Base-by-base conservation (phyloP, 2,113 vertebrate species). In the Ascaphus truei region DNA sequence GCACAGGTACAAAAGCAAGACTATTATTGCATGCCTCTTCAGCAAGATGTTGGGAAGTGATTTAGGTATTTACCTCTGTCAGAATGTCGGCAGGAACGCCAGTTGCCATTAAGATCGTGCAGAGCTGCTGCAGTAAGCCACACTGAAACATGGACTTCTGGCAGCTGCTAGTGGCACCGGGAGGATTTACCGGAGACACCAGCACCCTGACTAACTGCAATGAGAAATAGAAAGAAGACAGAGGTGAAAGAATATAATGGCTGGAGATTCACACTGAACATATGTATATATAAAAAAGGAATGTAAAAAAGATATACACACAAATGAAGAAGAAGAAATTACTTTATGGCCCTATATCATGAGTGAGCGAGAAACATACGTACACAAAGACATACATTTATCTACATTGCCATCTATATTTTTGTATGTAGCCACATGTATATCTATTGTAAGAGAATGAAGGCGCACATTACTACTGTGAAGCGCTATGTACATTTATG, bases 111-210 rank as follows among this genome's bases (percentile, higher is more conserved):
- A 99, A 88, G 82, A 98, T 97, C 5, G 92, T 96, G 63, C 97
- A 99, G 57, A 99, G 88, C 85, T 98, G 97, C 75, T 98, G 95
- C 27, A 99, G 66, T 16, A 98, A 80, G 23, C 92, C 94, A 18
- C 97, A 99, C 79, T 95, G 95, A 76, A 91, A 98, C 95, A 98
- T 96, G 1, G 94, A 90, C 78, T 94, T 98, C 84, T 99, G 97
- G 69, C 96, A 99, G 76, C 92, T 98, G 76, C 93, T 89, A 4
- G 96, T 94, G 1, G 95, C 96, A 68, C 97, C 97, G 0, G 94
- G 95, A 45, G 96, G 93, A 69, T 99, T 99, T 2, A 93, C 93
- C 9, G 97, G 96, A 47, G 95, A 98, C 37, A 99, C 97, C 29
- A 99, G 86, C 0, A 98, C 96, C 30, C 96, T 89, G 27, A 99